Evolutionary conservation across 2,797 vertebrate species (phyloP).

Genomic region (Threskiornis aethiopicus): DNA sequence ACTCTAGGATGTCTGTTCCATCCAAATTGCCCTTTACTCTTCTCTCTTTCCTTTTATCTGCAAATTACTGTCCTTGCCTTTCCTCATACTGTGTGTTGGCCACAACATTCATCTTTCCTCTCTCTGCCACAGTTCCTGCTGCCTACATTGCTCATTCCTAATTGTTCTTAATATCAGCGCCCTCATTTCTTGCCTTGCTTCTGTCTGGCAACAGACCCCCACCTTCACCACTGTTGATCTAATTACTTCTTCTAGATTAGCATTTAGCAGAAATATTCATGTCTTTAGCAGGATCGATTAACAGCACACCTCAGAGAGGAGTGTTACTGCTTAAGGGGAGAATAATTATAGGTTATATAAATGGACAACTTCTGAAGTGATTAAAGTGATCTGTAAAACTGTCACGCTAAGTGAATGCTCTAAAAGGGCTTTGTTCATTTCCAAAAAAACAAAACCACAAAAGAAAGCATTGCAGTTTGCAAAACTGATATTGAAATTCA

Average conservation of each 20-base stretch:
- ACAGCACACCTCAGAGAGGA: slow-evolving; percentile 30
- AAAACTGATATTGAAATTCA: neutral
- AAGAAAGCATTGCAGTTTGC: neutral
- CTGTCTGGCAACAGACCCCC: neutral
- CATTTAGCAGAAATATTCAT: neutral
- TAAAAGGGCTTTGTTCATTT: neutral
- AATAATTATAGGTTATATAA: slow-evolving; percentile 42
- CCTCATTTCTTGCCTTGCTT: neutral
- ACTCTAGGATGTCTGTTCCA: neutral
- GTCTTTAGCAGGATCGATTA: slow-evolving; percentile 42
- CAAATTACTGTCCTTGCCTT: neutral
- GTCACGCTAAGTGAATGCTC: neutral
- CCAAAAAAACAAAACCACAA: neutral
- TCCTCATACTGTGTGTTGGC: neutral
- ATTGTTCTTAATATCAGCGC: neutral
- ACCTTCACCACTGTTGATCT: neutral
- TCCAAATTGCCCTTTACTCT: neutral
- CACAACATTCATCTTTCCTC: neutral
- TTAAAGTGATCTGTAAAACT: slow-evolving; percentile 34
- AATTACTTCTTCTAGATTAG: slow-evolving; percentile 24
- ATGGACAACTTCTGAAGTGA: slow-evolving; percentile 35
- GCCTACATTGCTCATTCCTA: neutral
- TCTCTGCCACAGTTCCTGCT: neutral
- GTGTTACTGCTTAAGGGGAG: slow-evolving; percentile 6
- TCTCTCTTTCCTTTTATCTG: neutral